Evolutionary conservation across 2,888 invertebrate species (phyloP), one percentile per base, ranked within the genome.

Genomic region (Zhuqinia jingwanae): DNA sequence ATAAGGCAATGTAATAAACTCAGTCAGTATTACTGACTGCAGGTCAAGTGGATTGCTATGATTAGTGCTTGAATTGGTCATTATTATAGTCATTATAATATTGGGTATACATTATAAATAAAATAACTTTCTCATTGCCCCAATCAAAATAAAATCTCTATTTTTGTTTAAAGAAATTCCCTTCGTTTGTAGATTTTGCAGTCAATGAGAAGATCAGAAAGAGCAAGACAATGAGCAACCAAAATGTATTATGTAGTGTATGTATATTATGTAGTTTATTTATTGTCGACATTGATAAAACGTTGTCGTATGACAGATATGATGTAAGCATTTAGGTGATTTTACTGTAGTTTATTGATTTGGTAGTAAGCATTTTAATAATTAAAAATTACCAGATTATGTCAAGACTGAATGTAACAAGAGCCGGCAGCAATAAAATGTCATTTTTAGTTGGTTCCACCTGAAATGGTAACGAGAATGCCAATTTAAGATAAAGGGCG

Each of bases 371-470:
- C 15, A 50, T 47, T 50, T 73, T 17, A 42, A 17, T 68, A 36
- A 68, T 15, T 17, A 10, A 68, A 36, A 20, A 36, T 68, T 77
- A 77, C 76, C 76, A 77, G 58, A 77, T 36, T 36, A 17, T 58
- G 17, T 25, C 17, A 77, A 77, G 76, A 77, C 76, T 77, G 76
- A 77, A 77, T 58, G 76, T 77, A 77, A 58, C 76, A 77, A 58
- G 76, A 77, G 58, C n/a, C n/a, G n/a, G n/a, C 76, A 77, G 42
- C 58, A 58, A 50, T 36, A 77, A 58, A 20, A 63, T 30, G 30
- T 63, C 63, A 25, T 11, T 15, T 60, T 60, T 60, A 56, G 25
- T 2, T 11, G 25, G 50, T 73, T 50, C 53, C n/a, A 27, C 17
- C 17, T 8, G n/a, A 30, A 22, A 63, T 10, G 15, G 15, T 2